Conservation (phyloP, 2,113 vertebrate genomes). For the Gallinago media region DNA sequence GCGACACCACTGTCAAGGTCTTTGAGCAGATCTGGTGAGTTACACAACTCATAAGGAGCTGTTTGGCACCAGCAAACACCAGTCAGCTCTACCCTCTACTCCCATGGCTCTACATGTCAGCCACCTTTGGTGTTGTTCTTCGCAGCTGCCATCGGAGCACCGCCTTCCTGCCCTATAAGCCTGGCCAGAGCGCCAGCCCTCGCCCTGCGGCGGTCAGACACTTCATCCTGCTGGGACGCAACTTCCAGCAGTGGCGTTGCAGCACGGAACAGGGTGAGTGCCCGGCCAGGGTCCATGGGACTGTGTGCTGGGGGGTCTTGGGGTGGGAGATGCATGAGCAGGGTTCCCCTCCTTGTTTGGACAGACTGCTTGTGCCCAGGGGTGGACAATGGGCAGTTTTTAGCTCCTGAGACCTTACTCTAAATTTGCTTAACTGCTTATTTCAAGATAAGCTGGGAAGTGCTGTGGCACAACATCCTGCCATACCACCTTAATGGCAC, state of each 20-base stretch:
- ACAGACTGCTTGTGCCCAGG: background rate
- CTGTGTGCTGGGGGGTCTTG: background rate
- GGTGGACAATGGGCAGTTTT: background rate
- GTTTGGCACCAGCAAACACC: background rate
- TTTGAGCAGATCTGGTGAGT: conserved; percentile 89
- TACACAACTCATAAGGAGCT: accelerated
- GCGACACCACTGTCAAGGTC: conserved; percentile 90
- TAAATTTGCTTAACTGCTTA: background rate
- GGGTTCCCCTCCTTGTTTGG: background rate
- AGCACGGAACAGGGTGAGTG: conserved; percentile 91
- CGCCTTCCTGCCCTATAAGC: conserved; percentile 79
- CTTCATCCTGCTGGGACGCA: conserved; percentile 93
- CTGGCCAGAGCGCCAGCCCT: conserved; percentile 74
- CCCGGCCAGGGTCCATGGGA: accelerated
- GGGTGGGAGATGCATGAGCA: background rate
- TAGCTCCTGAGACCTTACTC: background rate
- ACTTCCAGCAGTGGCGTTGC: conserved; percentile 93
- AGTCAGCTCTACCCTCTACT: background rate
- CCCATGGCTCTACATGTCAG: background rate
- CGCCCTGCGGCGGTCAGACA: conserved; percentile 80
- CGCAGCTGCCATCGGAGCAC: conserved; percentile 75
- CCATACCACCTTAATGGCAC: background rate
- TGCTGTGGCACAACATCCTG: background rate
- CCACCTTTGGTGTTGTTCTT: background rate
- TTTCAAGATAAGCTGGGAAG: background rate